Base-by-base conservation (phyloP, 1,140 invertebrate genomes). In the Habropoda laboriosa region DNA sequence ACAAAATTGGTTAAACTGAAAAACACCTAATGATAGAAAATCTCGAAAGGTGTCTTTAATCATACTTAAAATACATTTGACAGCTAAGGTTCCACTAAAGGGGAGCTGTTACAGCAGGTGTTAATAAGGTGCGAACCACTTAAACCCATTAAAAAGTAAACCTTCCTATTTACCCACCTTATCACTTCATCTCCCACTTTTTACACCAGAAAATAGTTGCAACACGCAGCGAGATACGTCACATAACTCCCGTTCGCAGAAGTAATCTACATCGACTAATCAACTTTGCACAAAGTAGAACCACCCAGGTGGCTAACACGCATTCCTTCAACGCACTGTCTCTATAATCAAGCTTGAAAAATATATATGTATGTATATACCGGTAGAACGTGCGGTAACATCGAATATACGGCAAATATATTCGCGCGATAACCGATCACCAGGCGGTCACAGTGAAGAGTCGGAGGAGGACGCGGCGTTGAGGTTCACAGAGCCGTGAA, bases 401-500 rank as follows among this genome's bases (percentile, higher is more conserved):
- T 53, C 51, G 32, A 61, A 40, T 24, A 18, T 13, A 6, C n/a
- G 38, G 61, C 38, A 16, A 61, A 66, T 32, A 27, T 30, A 47
- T 47, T 47, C 27, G n/a, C 64, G 27, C n/a, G 67, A 70, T 70
- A 73, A 42, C 30, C 32, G 24, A 21, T 67, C 27, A 24, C 30
- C 49, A n/a, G 38, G 35, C n/a, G 47, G 24, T 35, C 42, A 16
- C n/a, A 16, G 55, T n/a, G 61, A 32, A 74, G 38, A 21, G 35
- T 24, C 27, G 40, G 30, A 63, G 30, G n/a, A 38, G 58, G 35
- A 32, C 38, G 45, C 30, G 49, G n/a, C 32, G 42, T 49, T n/a
- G 64, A 21, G 35, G 21, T 61, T 70, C 63, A 40, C 64, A 13
- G 60, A 71, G 38, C 73, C 64, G 72, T 79, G 79, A 86, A 86